Evolutionary conservation across 2,797 vertebrate species (phyloP), one percentile per base, ranked within the genome.

Genomic region (Amphiprion clarkii): DNA sequence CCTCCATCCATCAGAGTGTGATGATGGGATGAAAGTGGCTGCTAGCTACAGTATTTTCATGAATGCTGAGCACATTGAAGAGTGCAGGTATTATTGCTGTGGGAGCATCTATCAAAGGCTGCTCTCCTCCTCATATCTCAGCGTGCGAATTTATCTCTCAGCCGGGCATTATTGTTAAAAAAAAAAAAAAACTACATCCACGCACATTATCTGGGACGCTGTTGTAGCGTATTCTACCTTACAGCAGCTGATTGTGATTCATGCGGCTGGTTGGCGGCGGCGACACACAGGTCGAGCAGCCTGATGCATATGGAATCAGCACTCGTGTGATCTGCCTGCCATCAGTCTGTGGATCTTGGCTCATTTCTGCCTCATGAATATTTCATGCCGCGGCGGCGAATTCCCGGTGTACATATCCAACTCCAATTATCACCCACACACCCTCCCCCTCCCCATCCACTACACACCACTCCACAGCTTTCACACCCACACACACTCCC

Each of bases 291-390:
- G 74, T 75, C 73, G 66, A 51, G 74, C 74, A 48, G 80, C 77
- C 71, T 83, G 78, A 86, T 81, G 80, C 83, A 85, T 80, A 70
- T 70, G 62, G 80, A 83, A 74, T 44, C 64, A 48, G 70, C 54
- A 6, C 16, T 71, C 25, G 19, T 81, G 86, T 67, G 78, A 84
- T 72, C 54, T 60, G 44, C 62, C 82, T 67, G 79, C 59, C 59
- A 52, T 72, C 66, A 61, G 76, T 71, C 78, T 78, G 82, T 48
- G 73, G 70, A 88, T 87, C 79, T 74, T 59, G 31, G 62, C 82
- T 87, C 71, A n/a, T 73, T 80, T 78, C 84, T 71, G 63, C 74
- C 63, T 90, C 89, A 87, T 93, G 86, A 86, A 93, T 88, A 76
- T 76, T 89, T 93, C 83, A 93, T 86, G 76, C 88, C 55, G 87